Conservation (phyloP, 2,888 invertebrate genomes). For the Eupithecia abbreviata region DNA sequence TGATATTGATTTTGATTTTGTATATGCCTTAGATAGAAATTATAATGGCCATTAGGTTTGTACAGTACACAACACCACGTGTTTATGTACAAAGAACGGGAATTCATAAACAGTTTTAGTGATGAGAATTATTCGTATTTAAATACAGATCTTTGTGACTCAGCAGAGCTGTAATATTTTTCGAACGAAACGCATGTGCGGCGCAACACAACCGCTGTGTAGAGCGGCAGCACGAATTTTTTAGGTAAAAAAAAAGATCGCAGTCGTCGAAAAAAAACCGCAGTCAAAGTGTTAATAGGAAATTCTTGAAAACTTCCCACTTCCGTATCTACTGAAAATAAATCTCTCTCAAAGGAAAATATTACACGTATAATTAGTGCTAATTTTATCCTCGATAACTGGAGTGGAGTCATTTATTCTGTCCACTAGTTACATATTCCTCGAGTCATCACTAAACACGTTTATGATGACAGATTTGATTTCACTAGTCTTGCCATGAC, state of each 20-base stretch:
- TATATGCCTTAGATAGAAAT: not conserved
- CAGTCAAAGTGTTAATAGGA: too few species aligned
- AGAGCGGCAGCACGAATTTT: too few species aligned
- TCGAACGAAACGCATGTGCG: too few species aligned
- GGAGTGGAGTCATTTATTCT: not conserved
- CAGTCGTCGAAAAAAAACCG: too few species aligned
- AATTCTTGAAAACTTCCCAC: not conserved
- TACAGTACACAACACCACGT: too few species aligned
- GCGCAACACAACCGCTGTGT: too few species aligned
- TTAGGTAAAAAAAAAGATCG: too few species aligned
- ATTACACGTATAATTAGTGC: not conserved
- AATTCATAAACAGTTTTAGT: not conserved
- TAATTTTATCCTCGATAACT: not conserved
- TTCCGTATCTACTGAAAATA: not conserved
- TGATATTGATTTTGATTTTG: too few species aligned
- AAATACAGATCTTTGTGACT: too few species aligned
- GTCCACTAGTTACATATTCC: not conserved
- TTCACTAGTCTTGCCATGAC: not conserved
- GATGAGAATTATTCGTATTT: not conserved
- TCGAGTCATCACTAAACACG: not conserved
- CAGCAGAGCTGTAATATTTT: too few species aligned
- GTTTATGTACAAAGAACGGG: too few species aligned
- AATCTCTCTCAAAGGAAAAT: not conserved
- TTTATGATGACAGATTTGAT: not conserved
- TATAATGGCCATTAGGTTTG: not conserved